Evolutionary conservation across 2,113 vertebrate species (phyloP), one percentile per base, ranked within the genome.

Genomic region (Megaptera novaeangliae): DNA sequence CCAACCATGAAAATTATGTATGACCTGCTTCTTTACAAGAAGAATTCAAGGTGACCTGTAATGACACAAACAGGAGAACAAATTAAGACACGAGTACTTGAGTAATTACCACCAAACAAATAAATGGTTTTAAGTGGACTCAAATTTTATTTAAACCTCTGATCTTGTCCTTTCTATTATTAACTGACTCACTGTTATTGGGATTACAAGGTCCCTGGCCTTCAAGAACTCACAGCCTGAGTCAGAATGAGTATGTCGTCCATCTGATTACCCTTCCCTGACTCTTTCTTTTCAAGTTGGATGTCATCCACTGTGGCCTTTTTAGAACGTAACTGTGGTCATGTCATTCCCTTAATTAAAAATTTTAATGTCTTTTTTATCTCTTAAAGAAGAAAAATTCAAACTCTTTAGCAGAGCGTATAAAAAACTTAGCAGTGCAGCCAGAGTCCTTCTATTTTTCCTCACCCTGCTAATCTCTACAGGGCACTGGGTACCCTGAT

Each of bases 51-150:
- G 44, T 90, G 61, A 66, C 14, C n/a, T 36, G 1, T 86, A 89
- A 85, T 46, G 69, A 59, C 31, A 78, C 5, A 88, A 83, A 78
- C 46, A 90, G 68, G 36, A 68, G 39, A 85, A 86, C 72, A 84
- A 86, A 95, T 77, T 74, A 91, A 96, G 69, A 34, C 36, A 61
- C 23, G 34, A 61, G 27, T 29, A 66, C 27, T 36, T 72, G 25
- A 85, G 36, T 89, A 36, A 94, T 63, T 88, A 74, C 39, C 89
- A 46, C 59, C 74, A 90, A 90, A 34, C 88, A 71, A 97, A 64
- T 83, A 85, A 87, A 74, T 88, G 57, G 41, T 69, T 87, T 84
- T 87, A 88, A 68, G 49, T n/a, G 55, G 59, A 57, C 36, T 90
- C 25, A 64, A 23, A 23, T 15, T 88, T 52, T 81, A 84, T 68